Conservation (phyloP, 2,888 invertebrate genomes). For the Brassicogethes aeneus region DNA sequence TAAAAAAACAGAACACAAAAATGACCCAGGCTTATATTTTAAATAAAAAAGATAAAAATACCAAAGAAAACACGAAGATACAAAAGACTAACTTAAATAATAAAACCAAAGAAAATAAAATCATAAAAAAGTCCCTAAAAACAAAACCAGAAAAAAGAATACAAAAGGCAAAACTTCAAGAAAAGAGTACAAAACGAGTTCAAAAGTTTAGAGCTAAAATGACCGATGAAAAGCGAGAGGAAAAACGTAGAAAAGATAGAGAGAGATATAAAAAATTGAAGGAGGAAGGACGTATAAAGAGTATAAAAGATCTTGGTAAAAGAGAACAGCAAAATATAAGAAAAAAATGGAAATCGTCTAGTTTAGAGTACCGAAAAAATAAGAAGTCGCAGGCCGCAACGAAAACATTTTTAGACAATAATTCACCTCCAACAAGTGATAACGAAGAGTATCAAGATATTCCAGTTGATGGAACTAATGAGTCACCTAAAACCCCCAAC, state of each 20-base stretch:
- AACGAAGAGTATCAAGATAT: constrained; percentile 1
- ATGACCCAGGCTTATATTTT: neutral
- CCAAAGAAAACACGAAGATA: neutral
- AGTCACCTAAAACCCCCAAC: constrained; percentile 1
- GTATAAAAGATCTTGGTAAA: neutral
- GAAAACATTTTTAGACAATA: constrained; percentile 1
- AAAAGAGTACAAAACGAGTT: constrained; percentile 1
- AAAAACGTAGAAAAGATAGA: constrained; percentile 3
- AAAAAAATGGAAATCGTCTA: constrained; percentile 2
- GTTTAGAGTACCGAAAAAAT: constrained; percentile 1
- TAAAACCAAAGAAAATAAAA: neutral
- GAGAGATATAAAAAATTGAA: constrained; percentile 4
- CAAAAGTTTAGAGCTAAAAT: constrained; percentile 3
- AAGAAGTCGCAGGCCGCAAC: neutral
- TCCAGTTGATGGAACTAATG: neutral
- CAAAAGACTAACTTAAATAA: neutral
- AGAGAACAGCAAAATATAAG: constrained; percentile 1
- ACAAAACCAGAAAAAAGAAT: neutral
- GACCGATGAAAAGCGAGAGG: constrained; percentile 1
- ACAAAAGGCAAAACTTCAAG: constrained; percentile 1
- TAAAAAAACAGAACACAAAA: neutral
- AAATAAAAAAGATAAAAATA: neutral
- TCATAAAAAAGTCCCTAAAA: neutral
- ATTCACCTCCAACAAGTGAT: constrained; percentile 3
- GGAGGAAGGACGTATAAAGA: constrained; percentile 2